Evolutionary conservation across 2,113 vertebrate species (phyloP).

Genomic region (Eulacestoma nigropectus): DNA sequence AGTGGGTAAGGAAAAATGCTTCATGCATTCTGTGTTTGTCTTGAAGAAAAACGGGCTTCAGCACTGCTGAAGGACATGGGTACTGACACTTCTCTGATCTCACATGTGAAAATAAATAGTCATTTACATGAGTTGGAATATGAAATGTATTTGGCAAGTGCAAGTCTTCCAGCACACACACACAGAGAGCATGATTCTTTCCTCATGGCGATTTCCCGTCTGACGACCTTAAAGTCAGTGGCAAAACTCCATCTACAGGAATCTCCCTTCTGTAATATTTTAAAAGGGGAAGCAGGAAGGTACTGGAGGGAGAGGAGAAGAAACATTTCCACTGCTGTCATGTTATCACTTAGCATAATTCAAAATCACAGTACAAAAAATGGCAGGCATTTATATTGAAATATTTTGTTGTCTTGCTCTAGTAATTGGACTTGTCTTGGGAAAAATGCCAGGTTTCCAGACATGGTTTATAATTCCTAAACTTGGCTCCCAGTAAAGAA

Average conservation of each 20-base stretch:
- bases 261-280: background rate
- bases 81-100: background rate
- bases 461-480: constrained; percentile 41
- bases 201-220: background rate
- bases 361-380: constrained; percentile 29
- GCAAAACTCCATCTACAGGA: constrained; percentile 3
- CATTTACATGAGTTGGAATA: background rate
- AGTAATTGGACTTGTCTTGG: constrained; percentile 50
- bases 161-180: background rate
- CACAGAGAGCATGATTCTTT: background rate
- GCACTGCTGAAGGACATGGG: background rate
- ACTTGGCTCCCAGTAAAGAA: constrained; percentile 38
- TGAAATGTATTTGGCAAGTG: background rate
- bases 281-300: background rate
- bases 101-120: background rate
- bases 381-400: constrained; percentile 33
- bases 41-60: background rate
- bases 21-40: background rate
- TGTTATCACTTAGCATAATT: constrained; percentile 40
- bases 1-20: constrained; percentile 76
- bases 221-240: background rate
- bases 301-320: background rate
- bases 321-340: constrained; percentile 34
- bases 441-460: constrained; percentile 50
- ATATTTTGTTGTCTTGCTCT: constrained; percentile 38